phyloP scores from a whole-genome alignment of 2,797 vertebrate species.

The Neomorphus geoffroyi region DNA sequence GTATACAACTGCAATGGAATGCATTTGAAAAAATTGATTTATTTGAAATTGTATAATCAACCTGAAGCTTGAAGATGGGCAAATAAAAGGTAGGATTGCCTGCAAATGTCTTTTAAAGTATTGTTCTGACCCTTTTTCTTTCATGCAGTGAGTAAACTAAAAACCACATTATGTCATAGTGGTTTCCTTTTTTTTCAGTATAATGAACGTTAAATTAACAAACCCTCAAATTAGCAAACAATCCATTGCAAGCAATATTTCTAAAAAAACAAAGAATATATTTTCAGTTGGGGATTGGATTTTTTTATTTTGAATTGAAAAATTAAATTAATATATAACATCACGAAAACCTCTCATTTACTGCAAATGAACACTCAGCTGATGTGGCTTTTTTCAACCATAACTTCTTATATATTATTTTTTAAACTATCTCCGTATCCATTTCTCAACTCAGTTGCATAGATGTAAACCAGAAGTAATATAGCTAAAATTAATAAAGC shows the following conservation, averaged over 20 bases:
- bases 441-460: neutral
- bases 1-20: neutral
- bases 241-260: neutral
- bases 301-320: neutral
- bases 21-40: neutral
- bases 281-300: neutral
- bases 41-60: neutral
- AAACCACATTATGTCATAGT: neutral
- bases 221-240: neutral
- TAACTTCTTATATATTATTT: neutral
- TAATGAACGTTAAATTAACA: neutral
- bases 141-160: neutral
- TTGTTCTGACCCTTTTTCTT: neutral
- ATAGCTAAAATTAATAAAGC: neutral
- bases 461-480: neutral
- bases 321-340: neutral
- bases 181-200: neutral
- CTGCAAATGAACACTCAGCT: neutral
- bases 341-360: neutral
- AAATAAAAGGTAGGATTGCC: neutral
- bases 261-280: neutral
- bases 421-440: neutral
- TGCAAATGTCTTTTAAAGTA: neutral
- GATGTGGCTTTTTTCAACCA: neutral
- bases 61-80: neutral